Evolutionary conservation across 2,888 invertebrate species (phyloP), one percentile per base, ranked within the genome.

Genomic region (Lithophane socia): DNA sequence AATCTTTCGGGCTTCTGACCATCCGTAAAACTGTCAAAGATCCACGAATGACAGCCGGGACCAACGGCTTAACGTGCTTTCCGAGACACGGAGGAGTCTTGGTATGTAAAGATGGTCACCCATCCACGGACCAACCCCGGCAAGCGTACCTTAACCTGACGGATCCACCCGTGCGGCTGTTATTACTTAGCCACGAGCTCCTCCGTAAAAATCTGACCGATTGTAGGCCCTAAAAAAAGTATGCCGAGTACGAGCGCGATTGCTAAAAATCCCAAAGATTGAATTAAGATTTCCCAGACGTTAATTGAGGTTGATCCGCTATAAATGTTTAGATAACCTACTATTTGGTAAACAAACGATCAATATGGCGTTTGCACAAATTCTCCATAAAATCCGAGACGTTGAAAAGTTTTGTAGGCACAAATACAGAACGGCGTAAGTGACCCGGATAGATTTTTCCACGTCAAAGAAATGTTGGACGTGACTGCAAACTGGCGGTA

Each of bases 261-360:
- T 56, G 13, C 18, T 9, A 56, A 73, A 73, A 65, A 9, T n/a
- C 24, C 37, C 54, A n/a, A 42, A 37, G 47, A 21, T 21, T 49
- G 42, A 70, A 67, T 63, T 37, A 37, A 81, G 24, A 49, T 52
- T 65, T 54, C n/a, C 24, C 37, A 70, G 37, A 66, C 7, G 18
- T 54, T 47, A 52, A 24, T 71, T 58, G 13, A 66, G 81, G 60
- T 73, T 44, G n/a, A 56, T 66, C 61, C 24, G 13, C 63, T 49
- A 42, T 42, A 66, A 61, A 84, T 82, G 66, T 70, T 84, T 66
- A 61, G 49, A 5, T 84, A 79, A 79, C 81, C 80, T n/a, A 73
- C 68, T 66, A 70, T 70, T 52, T n/a, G 21, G 52, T 70, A 74
- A 73, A 84, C 84, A 73, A 65, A 58, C 69, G 37, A 52, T 70